These are phyloP conservation scores for Apamea anceps DNA, from an alignment of 2,888 invertebrate genomes.

Conservation along the genomic window DNA sequence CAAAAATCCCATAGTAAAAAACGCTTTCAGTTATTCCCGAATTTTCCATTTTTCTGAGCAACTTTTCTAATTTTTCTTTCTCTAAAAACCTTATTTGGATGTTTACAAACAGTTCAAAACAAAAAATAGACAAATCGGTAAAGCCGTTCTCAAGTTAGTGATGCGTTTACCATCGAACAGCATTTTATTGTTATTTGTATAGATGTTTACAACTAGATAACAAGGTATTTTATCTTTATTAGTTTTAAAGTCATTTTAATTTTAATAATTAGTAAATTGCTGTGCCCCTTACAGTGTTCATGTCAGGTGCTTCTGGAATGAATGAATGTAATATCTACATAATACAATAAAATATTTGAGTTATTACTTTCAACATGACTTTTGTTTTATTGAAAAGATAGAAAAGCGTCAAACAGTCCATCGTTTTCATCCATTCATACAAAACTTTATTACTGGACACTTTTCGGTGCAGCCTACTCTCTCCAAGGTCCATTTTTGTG, in stretches of 20 bases:
- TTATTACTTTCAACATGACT: neutral
- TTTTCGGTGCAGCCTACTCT: neutral
- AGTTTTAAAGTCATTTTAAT: neutral
- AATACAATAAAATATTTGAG: neutral
- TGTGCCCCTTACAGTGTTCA: neutral
- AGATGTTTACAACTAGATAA: neutral
- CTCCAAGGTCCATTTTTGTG: neutral
- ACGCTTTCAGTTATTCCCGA: neutral
- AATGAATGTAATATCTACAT: neutral
- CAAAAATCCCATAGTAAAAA: neutral
- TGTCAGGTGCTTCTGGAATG: too few relatives aligned
- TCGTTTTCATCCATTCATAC: neutral
- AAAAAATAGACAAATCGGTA: neutral
- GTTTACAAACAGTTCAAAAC: neutral
- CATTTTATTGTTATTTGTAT: too few relatives aligned
- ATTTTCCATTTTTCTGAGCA: neutral
- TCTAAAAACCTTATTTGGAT: neutral
- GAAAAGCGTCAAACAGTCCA: neutral
- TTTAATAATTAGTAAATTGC: neutral
- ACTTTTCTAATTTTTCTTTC: neutral
- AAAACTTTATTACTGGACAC: neutral
- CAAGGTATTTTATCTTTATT: neutral
- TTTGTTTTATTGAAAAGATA: neutral
- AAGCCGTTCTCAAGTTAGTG: neutral
- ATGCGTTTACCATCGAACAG: neutral